These are phyloP conservation scores for Physeter macrocephalus DNA, from an alignment of 2,113 vertebrate genomes.

Conservation along the genomic window DNA sequence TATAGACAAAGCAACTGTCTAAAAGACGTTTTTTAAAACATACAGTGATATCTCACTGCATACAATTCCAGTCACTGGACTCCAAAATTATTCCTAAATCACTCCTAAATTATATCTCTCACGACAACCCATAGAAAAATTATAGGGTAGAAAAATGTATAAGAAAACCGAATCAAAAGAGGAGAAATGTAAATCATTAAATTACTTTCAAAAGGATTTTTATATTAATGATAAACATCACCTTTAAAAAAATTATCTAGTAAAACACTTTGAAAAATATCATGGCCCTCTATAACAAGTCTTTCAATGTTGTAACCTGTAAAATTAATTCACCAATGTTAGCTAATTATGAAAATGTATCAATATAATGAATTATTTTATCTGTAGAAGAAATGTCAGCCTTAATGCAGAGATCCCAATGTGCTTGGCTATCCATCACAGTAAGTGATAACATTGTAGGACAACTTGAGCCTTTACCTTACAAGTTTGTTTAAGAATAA, in stretches of 20 bases:
- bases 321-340: slow-evolving; percentile 58
- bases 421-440: slow-evolving; percentile 67
- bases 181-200: slow-evolving; percentile 63
- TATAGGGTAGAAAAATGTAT: slow-evolving; percentile 54
- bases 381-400: slow-evolving; percentile 69
- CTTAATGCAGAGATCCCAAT: slow-evolving; percentile 47
- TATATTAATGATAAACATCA: slow-evolving; percentile 71
- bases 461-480: slow-evolving; percentile 70
- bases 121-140: slow-evolving; percentile 63
- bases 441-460: slow-evolving; percentile 67
- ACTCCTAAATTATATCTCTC: slow-evolving; percentile 72
- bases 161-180: slow-evolving; percentile 60
- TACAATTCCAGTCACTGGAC: slow-evolving; percentile 64
- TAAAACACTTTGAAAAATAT: slow-evolving; percentile 75
- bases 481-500: slow-evolving; percentile 55
- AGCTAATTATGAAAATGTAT: slow-evolving; percentile 66
- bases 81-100: slow-evolving; percentile 70
- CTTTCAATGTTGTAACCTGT: slow-evolving; percentile 63
- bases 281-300: slow-evolving; percentile 67
- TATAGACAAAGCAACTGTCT: slow-evolving; percentile 24
- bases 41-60: slow-evolving; percentile 26
- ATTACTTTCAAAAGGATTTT: slow-evolving; percentile 63
- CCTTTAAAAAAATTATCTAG: slow-evolving; percentile 63
- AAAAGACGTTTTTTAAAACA: slow-evolving; percentile 20
- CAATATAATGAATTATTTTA: slow-evolving; percentile 49